Conservation (phyloP, 2,888 invertebrate species). For the Sarcophaga rosellei region DNA sequence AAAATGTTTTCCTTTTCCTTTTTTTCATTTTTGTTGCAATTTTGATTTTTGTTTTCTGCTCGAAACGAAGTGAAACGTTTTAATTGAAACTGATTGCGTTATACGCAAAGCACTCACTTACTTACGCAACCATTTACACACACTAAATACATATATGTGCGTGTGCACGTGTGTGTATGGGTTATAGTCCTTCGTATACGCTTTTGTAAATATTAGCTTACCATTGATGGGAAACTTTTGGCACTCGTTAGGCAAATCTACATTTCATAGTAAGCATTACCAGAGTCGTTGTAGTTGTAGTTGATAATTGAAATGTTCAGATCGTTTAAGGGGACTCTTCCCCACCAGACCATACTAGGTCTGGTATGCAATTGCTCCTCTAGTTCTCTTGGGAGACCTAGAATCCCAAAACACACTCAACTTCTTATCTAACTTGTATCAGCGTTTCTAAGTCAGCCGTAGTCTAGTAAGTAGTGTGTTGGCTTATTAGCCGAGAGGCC, state of each 20-base stretch:
- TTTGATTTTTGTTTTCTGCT: conserved; percentile 23
- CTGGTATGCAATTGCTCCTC: no score
- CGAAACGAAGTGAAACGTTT: conserved; percentile 63
- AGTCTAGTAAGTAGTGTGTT: no score
- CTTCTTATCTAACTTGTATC: no score
- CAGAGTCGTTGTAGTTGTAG: neutral
- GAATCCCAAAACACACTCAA: no score
- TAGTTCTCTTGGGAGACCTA: no score
- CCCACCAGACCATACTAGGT: no score
- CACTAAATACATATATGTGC: neutral
- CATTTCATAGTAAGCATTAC: neutral
- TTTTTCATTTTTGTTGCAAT: neutral
- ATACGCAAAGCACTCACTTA: conserved; percentile 27
- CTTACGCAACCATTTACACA: neutral
- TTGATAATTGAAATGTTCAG: neutral
- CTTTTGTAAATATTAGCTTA: conserved; percentile 54
- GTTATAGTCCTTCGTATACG: conserved; percentile 19
- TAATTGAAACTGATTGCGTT: conserved; percentile 56
- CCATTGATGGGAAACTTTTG: neutral
- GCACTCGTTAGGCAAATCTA: neutral
- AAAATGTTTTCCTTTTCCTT: conserved; percentile 49
- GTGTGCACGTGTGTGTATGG: neutral
- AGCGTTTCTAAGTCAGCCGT: no score
- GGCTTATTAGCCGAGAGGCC: no score
- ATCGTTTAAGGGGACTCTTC: neutral